A percentile compares a stretch with the other conserved stretches of the same genome.
Evolutionary conservation across 2,888 invertebrate species (phyloP).

Genomic region (Caenorhabditis japonica): DNA sequence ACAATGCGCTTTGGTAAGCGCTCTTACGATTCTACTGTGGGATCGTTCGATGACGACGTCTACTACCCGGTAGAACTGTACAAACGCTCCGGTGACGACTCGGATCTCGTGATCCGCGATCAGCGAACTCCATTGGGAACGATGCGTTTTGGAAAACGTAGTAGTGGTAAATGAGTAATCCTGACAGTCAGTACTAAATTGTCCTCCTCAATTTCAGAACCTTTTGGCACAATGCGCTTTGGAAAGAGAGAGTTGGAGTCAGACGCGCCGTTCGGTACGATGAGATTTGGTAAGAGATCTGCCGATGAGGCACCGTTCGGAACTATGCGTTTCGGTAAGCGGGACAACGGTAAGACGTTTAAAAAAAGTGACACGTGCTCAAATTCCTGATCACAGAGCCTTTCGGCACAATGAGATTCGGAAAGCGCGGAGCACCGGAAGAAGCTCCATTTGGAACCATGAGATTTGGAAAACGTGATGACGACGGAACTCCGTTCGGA

Average conservation of each 20-base stretch:
- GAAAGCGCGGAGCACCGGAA: slow-evolving; percentile 6
- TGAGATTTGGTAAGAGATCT: slow-evolving; percentile 59
- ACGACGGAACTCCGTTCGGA: slow-evolving; percentile 35
- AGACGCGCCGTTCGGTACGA: slow-evolving; percentile 54
- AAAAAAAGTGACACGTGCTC: no score
- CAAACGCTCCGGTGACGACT: slow-evolving; percentile 34
- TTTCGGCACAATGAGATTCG: slow-evolving; percentile 58
- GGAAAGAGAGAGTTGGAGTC: slow-evolving; percentile 34
- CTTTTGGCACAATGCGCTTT: slow-evolving; percentile 52
- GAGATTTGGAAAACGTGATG: slow-evolving; percentile 52
- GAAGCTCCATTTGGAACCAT: slow-evolving; percentile 47
- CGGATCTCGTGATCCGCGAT: slow-evolving; percentile 41
- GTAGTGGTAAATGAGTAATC: slow-evolving; percentile 13
- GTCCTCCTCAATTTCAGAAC: slow-evolving; percentile 11
- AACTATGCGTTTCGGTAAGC: slow-evolving; percentile 62
- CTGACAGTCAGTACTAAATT: neutral
- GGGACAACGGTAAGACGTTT: slow-evolving; percentile 7
- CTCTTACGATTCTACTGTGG: slow-evolving; percentile 26
- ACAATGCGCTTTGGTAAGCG: slow-evolving; percentile 68
- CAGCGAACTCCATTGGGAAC: slow-evolving; percentile 62
- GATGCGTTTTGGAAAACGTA: slow-evolving; percentile 66
- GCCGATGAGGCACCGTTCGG: slow-evolving; percentile 46
- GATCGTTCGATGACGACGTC: slow-evolving; percentile 41
- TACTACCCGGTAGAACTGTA: slow-evolving; percentile 26
- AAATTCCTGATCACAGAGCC: slow-evolving; percentile 4